Conservation (phyloP, 2,113 vertebrate genomes). For the Castor canadensis region DNA sequence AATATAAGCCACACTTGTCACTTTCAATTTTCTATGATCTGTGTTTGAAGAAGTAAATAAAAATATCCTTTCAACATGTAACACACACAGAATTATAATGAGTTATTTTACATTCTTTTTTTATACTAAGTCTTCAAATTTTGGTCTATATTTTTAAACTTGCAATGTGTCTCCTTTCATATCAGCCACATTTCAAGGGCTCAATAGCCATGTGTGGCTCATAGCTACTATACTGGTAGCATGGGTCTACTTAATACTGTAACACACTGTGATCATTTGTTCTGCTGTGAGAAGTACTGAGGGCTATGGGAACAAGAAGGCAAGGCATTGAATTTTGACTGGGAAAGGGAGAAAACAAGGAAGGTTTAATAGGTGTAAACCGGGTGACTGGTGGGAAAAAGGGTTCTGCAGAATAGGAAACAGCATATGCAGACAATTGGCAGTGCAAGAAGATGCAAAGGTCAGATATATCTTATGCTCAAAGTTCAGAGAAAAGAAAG, state of each 20-base stretch:
- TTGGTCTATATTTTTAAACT: background rate
- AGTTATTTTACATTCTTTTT: background rate
- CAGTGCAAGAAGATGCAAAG: background rate
- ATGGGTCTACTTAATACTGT: background rate
- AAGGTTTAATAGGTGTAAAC: background rate
- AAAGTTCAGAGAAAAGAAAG: constrained; percentile 15
- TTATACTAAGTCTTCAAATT: constrained; percentile 22
- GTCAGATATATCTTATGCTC: too few species aligned
- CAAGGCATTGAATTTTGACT: background rate
- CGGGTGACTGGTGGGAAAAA: background rate
- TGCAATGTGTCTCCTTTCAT: background rate
- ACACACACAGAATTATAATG: background rate
- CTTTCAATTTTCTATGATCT: background rate
- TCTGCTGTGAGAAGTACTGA: background rate
- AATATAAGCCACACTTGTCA: background rate
- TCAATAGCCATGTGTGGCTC: background rate
- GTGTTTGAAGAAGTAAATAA: constrained; percentile 10
- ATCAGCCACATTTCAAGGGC: background rate
- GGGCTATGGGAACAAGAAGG: background rate
- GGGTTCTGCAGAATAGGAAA: background rate
- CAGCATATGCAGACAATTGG: background rate
- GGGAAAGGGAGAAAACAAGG: background rate
- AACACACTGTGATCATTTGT: background rate
- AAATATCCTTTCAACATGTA: background rate
- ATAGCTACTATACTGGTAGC: background rate